Percentiles rank a stretch among this genome's conserved stretches.
Conservation (phyloP, 2,797 vertebrate species). For the Cercopithecus neglectus region DNA sequence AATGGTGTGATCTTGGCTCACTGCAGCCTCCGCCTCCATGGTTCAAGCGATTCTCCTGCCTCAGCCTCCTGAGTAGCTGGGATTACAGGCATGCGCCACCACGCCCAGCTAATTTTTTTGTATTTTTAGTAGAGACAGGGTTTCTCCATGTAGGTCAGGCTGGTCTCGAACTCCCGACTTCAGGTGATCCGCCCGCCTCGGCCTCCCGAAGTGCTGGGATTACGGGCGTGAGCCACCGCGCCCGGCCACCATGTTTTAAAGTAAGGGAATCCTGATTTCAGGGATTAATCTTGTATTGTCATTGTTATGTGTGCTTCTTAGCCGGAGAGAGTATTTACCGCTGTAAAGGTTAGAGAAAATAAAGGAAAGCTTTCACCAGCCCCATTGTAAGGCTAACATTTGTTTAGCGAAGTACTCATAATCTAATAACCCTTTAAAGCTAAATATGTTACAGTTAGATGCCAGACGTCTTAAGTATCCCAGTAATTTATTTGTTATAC, state of each 20-base stretch:
- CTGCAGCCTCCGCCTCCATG: neutral
- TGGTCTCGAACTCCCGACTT: neutral
- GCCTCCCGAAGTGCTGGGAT: neutral
- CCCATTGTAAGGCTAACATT: conserved; percentile 45
- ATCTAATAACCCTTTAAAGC: conserved; percentile 62
- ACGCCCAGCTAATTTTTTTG: neutral
- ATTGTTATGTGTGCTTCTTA: neutral
- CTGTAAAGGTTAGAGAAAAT: conserved; percentile 11
- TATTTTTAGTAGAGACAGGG: neutral
- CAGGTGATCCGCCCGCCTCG: neutral
- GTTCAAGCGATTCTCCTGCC: neutral
- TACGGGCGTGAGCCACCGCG: neutral
- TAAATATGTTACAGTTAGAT: conserved; percentile 66
- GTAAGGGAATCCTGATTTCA: neutral
- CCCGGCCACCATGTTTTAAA: neutral
- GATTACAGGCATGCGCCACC: neutral
- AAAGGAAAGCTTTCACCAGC: neutral
- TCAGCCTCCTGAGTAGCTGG: neutral
- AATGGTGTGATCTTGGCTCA: neutral
- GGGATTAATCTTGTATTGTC: neutral
- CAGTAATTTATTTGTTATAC: conserved; percentile 74
- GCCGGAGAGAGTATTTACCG: neutral
- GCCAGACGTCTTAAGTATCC: conserved; percentile 62
- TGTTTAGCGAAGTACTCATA: conserved; percentile 31
- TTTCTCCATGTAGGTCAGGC: neutral